These are phyloP conservation scores for Melolontha melolontha DNA, from an alignment of 2,888 invertebrate species.

Conservation along the genomic window DNA sequence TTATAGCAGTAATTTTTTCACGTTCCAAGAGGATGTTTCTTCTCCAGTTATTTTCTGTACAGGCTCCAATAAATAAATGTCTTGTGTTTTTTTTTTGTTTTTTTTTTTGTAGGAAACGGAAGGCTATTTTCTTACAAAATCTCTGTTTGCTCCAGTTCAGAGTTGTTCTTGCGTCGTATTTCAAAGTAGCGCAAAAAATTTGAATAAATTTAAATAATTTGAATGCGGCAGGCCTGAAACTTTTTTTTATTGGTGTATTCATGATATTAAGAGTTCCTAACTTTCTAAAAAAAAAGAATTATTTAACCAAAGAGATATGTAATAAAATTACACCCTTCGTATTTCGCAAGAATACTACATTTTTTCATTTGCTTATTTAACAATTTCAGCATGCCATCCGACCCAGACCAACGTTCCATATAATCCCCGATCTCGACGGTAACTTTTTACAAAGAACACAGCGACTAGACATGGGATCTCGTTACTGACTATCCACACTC, in stretches of 20 bases:
- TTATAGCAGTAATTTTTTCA: slow-evolving; percentile 2
- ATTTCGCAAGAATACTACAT: too few species aligned
- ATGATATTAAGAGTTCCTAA: too few species aligned
- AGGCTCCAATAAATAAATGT: slow-evolving; percentile 9
- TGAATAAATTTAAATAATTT: slow-evolving; percentile 10
- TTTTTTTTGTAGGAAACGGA: neutral
- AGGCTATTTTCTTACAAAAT: slow-evolving; percentile 4
- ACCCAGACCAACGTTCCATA: too few species aligned
- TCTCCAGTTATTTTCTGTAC: neutral
- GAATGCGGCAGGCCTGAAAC: neutral
- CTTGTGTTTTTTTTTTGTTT: neutral
- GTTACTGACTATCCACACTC: too few species aligned
- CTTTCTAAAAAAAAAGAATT: too few species aligned
- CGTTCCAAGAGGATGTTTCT: slow-evolving; percentile 1
- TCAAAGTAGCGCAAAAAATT: neutral
- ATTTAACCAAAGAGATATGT: too few species aligned
- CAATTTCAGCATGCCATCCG: neutral
- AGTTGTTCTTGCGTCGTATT: neutral
- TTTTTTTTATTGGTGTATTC: neutral
- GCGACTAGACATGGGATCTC: too few species aligned
- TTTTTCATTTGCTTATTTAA: too few species aligned
- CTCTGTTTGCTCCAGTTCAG: slow-evolving; percentile 8
- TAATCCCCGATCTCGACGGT: too few species aligned
- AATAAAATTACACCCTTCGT: too few species aligned
- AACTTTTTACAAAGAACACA: too few species aligned